Evolutionary conservation across 2,888 invertebrate genomes (phyloP).

Genomic region (Cerceris ruficornis): DNA sequence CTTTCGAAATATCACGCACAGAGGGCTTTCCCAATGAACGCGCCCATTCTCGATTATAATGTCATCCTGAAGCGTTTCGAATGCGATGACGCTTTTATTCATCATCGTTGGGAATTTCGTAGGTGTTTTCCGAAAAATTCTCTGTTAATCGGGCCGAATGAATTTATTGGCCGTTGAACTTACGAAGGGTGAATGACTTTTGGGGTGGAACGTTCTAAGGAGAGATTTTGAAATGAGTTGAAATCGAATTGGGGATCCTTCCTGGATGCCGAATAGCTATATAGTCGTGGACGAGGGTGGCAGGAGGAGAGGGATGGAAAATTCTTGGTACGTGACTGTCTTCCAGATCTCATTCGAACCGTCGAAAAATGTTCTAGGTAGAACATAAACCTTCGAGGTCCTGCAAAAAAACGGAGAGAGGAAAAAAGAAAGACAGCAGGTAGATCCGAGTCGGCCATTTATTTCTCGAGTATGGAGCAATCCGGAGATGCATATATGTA

Average conservation of each 20-base stretch:
- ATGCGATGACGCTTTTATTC: background rate
- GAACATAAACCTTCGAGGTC: constrained; percentile 30
- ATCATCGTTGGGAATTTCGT: too few relatives aligned
- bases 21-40: background rate
- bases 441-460: constrained; percentile 32
- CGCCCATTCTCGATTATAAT: too few relatives aligned
- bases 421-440: background rate
- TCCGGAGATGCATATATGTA: constrained; percentile 10
- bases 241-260: constrained; percentile 20
- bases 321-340: constrained; percentile 53
- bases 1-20: too few relatives aligned
- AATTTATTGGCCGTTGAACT: constrained; percentile 48
- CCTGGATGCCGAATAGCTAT: background rate
- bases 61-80: background rate
- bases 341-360: constrained; percentile 42
- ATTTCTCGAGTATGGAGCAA: constrained; percentile 16
- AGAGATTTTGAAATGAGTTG: constrained; percentile 27
- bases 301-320: constrained; percentile 12
- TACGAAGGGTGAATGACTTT: constrained; percentile 28
- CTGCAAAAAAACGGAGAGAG: background rate
- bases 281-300: background rate
- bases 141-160: background rate
- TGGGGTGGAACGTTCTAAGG: constrained; percentile 4
- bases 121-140: too few relatives aligned
- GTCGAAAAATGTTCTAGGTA: constrained; percentile 39